These are phyloP conservation scores for Enteromius anoplus DNA, from an alignment of 2,797 vertebrate genomes.

Conservation along the genomic window DNA sequence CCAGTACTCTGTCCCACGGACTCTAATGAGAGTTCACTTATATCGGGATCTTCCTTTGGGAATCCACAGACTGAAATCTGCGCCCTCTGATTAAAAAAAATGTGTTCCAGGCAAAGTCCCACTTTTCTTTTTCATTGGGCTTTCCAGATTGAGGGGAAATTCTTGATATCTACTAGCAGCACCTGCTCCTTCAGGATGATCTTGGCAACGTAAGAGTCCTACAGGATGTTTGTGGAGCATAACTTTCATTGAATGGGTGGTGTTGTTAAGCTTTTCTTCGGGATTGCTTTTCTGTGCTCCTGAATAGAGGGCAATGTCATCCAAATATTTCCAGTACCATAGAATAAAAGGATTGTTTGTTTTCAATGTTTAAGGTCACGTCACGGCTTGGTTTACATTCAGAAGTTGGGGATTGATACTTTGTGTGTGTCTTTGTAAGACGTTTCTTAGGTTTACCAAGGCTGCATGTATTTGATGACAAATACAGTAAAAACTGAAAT, in stretches of 20 bases:
- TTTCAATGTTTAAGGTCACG: conserved; percentile 7
- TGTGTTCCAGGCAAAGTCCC: background rate
- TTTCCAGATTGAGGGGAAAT: conserved; percentile 50
- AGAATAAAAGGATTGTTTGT: background rate
- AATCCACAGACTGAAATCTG: conserved; percentile 47
- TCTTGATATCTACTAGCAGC: background rate
- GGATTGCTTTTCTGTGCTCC: background rate
- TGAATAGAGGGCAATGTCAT: background rate
- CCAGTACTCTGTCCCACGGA: conserved; percentile 64
- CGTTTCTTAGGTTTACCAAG: background rate
- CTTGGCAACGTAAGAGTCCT: conserved; percentile 33
- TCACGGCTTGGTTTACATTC: background rate
- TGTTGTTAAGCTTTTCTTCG: conserved; percentile 12
- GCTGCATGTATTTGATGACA: background rate
- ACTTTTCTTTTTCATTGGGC: conserved; percentile 1
- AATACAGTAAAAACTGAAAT: background rate
- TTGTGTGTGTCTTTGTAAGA: background rate
- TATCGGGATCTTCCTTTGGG: conserved; percentile 62
- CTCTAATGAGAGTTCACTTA: conserved; percentile 58
- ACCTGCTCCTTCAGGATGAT: conserved; percentile 62
- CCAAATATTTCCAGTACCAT: conserved; percentile 39
- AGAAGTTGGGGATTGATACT: background rate
- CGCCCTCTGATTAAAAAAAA: conserved; percentile 15
- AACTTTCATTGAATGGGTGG: background rate
- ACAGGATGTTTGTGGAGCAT: conserved; percentile 71